Conservation (phyloP, 2,113 vertebrate species). For the Brachyistius frenatus region DNA sequence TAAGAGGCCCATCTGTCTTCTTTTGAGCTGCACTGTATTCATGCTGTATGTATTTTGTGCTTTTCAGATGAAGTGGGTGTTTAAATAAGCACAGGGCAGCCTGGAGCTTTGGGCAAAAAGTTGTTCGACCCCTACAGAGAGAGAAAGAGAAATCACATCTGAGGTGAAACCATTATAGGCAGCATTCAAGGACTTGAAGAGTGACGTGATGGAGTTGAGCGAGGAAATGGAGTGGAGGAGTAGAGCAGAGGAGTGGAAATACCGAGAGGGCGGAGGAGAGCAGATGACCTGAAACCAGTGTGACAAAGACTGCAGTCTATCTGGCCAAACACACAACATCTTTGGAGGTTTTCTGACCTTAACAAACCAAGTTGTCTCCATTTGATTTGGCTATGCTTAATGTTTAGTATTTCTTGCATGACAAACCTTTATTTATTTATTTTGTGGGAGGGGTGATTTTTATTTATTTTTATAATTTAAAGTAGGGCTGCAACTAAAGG, state of each 20-base stretch:
- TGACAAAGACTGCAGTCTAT: constrained; percentile 1
- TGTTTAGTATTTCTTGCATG: background rate
- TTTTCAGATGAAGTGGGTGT: constrained; percentile 21
- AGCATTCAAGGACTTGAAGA: constrained; percentile 36
- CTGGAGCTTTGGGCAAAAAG: constrained; percentile 40
- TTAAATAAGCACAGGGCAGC: constrained; percentile 39
- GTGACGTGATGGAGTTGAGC: constrained; percentile 42
- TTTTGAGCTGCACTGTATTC: constrained; percentile 13
- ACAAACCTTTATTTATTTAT: background rate
- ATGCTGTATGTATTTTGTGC: constrained; percentile 34
- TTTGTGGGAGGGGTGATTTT: background rate
- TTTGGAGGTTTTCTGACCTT: background rate
- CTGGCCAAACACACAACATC: background rate
- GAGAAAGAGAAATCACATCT: constrained; percentile 41
- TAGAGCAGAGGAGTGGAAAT: constrained; percentile 34
- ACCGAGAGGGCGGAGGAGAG: constrained; percentile 30
- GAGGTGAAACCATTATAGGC: constrained; percentile 69
- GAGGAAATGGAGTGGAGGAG: constrained; percentile 43
- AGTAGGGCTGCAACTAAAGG: background rate
- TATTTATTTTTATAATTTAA: background rate
- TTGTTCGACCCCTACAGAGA: constrained; percentile 37
- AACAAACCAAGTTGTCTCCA: background rate
- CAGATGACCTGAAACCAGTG: constrained; percentile 51
- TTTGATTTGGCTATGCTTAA: background rate
- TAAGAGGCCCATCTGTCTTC: constrained; percentile 37